Evolutionary conservation across 2,888 invertebrate species (phyloP), one percentile per base, ranked within the genome.

Genomic region (Calameuta filiformis): DNA sequence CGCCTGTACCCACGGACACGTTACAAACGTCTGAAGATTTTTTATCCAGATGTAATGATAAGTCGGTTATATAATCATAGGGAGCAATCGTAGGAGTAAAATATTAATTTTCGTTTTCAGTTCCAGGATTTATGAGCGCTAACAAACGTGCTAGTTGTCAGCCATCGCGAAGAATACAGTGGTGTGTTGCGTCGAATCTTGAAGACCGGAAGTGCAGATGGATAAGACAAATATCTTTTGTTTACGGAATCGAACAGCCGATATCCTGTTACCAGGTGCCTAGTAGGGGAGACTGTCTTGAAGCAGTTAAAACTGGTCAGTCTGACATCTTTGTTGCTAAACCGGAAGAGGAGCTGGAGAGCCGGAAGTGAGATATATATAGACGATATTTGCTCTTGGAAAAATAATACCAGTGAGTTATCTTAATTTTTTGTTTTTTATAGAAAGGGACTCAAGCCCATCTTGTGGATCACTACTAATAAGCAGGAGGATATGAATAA

Each of bases 121-220:
- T 88, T 87, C 89, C 89, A 6, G 91, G 91, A 34, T 92, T 92
- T 77, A 78, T 89, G 75, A 87, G 88, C 35, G 91, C 92, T 23
- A 89, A 91, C 78, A 86, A 86, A 12, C 87, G 88, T 1, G 80
- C 89, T 3, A 80, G 84, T 4, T 92, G 92, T 79, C 85, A 82
- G 11, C 89, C 90, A 0, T 88, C 89, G 4, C 87, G 92, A 76
- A 85, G 86, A 11, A 80, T 92, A 9, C 83, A 82, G 35, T 91
- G 91, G 91, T 97, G 97, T 87, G 95, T 96, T 0, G 94, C 94
- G 0, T 94, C 95, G 0, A 93, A 94, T 23, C 91, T 95, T 0
- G 96, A 96, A 86, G 94, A 94, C 80, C 93, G 94, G 75, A 98
- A 98, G 87, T 98, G 98, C 89, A 93, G 95, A 1, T 96, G 96